Conservation (phyloP, 1,140 invertebrate genomes). For the Magallana ariakensis region DNA sequence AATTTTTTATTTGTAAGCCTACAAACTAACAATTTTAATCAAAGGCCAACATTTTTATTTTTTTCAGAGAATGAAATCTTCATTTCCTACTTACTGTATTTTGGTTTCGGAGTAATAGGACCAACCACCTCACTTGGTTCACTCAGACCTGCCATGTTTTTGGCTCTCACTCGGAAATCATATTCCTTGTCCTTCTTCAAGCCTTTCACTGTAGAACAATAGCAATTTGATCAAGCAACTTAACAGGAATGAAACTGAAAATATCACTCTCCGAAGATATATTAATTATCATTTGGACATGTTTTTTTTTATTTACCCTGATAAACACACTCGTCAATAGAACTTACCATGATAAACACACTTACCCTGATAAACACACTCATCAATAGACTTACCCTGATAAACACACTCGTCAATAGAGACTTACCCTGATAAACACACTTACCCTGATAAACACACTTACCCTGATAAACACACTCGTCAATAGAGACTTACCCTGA, state of each 20-base stretch:
- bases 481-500: background rate
- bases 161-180: constrained; percentile 97
- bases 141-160: constrained; percentile 96
- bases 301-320: too few relatives aligned
- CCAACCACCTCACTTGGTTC: constrained; percentile 95
- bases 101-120: constrained; percentile 93
- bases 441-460: too few relatives aligned
- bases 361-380: too few relatives aligned
- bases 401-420: too few relatives aligned
- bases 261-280: background rate
- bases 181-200: constrained; percentile 96
- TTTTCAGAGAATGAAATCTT: constrained; percentile 22
- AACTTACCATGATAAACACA: too few relatives aligned
- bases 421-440: too few relatives aligned
- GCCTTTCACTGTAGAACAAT: constrained; percentile 88
- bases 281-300: background rate
- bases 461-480: too few relatives aligned
- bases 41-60: background rate
- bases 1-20: too few relatives aligned
- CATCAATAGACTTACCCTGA: too few relatives aligned
- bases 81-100: constrained; percentile 84
- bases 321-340: too few relatives aligned
- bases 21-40: background rate
- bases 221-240: background rate
- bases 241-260: background rate